phyloP scores from a whole-genome alignment of 2,888 invertebrate genomes.

The Brachypalpus laphriformis region DNA sequence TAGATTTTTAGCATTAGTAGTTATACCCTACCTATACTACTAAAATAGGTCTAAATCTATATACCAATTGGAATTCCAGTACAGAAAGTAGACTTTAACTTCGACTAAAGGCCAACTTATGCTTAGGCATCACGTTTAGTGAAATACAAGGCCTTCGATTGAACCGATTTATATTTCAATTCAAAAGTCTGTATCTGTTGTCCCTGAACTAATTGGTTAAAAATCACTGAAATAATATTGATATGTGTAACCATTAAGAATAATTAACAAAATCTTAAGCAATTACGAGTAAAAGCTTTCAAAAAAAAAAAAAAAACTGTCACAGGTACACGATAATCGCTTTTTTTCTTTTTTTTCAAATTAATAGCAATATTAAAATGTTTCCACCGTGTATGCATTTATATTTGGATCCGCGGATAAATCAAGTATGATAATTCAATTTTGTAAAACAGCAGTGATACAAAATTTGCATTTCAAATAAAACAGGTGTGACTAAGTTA shows the following conservation, averaged over 20 bases:
- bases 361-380: background rate
- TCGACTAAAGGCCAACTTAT: too few species aligned
- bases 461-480: constrained; percentile 44
- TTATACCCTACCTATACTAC: too few species aligned
- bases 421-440: constrained; percentile 41
- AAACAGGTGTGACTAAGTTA: constrained; percentile 52
- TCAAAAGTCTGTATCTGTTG: background rate
- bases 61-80: too few species aligned
- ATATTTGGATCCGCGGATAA: background rate
- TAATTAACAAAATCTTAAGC: background rate
- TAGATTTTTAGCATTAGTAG: too few species aligned
- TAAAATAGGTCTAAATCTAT: too few species aligned
- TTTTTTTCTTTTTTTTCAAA: constrained; percentile 1
- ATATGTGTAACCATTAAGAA: background rate
- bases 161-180: too few species aligned
- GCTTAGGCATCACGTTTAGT: background rate
- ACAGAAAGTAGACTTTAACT: too few species aligned
- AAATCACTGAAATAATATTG: background rate
- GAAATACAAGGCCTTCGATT: too few species aligned
- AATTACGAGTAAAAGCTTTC: too few species aligned
- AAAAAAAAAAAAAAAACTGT: too few species aligned
- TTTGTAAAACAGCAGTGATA: constrained; percentile 2
- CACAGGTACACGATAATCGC: background rate
- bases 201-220: background rate
- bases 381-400: background rate